Evolutionary conservation across 23 tunicate species (phyloP).

Genomic region (Phallusia fumigata): DNA sequence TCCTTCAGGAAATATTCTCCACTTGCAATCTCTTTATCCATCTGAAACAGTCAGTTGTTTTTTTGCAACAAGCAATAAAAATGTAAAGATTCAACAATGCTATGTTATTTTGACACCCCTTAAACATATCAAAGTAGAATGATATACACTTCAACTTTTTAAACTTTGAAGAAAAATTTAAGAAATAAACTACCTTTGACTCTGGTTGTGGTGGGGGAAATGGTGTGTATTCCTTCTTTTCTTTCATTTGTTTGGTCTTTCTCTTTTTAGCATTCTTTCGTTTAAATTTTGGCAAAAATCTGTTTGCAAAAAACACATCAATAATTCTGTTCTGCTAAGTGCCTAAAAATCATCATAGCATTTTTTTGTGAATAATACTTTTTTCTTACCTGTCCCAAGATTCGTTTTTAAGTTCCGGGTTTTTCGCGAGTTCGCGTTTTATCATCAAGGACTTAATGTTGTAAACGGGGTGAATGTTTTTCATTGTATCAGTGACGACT

Average conservation of each 20-base stretch:
- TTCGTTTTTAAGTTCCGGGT: slow-evolving; percentile 89
- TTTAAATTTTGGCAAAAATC: slow-evolving; percentile 93
- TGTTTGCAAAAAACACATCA: slow-evolving; percentile 15
- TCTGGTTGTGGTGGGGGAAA: slow-evolving; percentile 98
- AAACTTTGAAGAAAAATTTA: no score
- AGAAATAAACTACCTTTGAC: slow-evolving; percentile 82
- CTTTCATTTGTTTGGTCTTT: slow-evolving; percentile 37
- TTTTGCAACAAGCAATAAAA: background rate
- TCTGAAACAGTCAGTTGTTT: slow-evolving; percentile 6
- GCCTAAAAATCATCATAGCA: no score
- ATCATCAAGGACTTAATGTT: slow-evolving; percentile 96
- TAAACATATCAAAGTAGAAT: no score
- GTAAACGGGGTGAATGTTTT: slow-evolving; percentile 97
- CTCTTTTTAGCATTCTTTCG: slow-evolving; percentile 74
- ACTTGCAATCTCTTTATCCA: slow-evolving; percentile 86
- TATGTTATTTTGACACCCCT: no score
- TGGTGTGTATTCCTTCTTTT: slow-evolving; percentile 94
- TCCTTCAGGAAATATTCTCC: slow-evolving; percentile 98
- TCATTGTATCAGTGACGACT: slow-evolving; percentile 84
- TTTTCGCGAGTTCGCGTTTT: slow-evolving; percentile 81
- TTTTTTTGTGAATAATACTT: no score
- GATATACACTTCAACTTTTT: no score
- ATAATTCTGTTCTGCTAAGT: no score
- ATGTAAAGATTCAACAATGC: background rate
- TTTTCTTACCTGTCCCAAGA: slow-evolving; percentile 77